Evolutionary conservation across 2,888 invertebrate genomes (phyloP), one percentile per base, ranked within the genome.

Genomic region (Aphidoletes aphidimyza): DNA sequence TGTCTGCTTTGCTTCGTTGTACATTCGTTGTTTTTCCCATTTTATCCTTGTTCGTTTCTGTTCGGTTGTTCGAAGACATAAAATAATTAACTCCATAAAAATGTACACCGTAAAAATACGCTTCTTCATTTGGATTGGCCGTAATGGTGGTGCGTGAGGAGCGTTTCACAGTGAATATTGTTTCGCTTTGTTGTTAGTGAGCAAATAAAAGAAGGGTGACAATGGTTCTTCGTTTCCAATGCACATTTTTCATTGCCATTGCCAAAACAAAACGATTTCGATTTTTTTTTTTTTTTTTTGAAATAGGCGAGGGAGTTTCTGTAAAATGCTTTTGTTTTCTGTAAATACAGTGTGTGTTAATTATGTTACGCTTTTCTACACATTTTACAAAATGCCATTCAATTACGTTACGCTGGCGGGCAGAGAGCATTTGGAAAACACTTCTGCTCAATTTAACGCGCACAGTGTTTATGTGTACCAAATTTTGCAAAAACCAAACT

Each of bases 51-150:
- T n/a, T 1, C 9, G 1, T 54, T 54, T 9, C 6, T 8, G 11
- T 39, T 22, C 5, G 5, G 69, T 69, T 54, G 14, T 22, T 69
- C 17, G 30, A 69, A 69, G n/a, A n/a, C n/a, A 69, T 34, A 14
- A 69, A 69, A 69, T 69, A 69, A 69, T 69, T 69, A 69, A 69
- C 69, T 30, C 9, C 34, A 69, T 30, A 69, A 69, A 69, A 69
- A 34, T 69, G 54, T 54, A 22, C 22, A 11, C 22, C 26, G 22
- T 54, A 54, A 54, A 54, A 8, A n/a, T n/a, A n/a, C n/a, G n/a
- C n/a, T n/a, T n/a, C n/a, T n/a, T n/a, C n/a, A n/a, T n/a, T n/a
- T n/a, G n/a, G n/a, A n/a, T n/a, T n/a, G n/a, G n/a, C n/a, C n/a
- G n/a, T n/a, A n/a, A n/a, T n/a, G n/a, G n/a, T n/a, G n/a, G n/a